phyloP scores from a whole-genome alignment of 2,888 invertebrate genomes.

The Andrena fulva region DNA sequence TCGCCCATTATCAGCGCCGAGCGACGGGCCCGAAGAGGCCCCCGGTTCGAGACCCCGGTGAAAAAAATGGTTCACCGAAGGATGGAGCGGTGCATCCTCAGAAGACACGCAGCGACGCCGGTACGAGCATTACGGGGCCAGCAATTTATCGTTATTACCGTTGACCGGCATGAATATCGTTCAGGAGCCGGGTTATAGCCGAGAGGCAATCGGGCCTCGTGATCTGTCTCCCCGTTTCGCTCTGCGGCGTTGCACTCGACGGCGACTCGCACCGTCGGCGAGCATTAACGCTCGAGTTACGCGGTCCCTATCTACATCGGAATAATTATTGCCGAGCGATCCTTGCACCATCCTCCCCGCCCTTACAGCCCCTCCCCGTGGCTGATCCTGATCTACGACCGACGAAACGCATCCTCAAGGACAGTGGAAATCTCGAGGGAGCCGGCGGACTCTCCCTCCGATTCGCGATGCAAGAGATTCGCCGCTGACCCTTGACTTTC shows the following conservation, averaged over 20 bases:
- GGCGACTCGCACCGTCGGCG: constrained; percentile 59
- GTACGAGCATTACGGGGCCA: constrained; percentile 72
- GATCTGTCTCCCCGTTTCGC: constrained; percentile 64
- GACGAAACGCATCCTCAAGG: constrained; percentile 62
- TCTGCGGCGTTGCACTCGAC: constrained; percentile 46
- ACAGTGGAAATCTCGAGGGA: constrained; percentile 34
- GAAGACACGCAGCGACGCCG: constrained; percentile 59
- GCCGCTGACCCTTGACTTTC: constrained; percentile 24
- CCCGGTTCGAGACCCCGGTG: not conserved
- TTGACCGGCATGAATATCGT: constrained; percentile 80
- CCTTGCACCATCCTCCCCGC: constrained; percentile 42
- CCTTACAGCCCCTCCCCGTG: not conserved
- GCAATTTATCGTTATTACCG: constrained; percentile 81
- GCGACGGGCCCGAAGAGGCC: not conserved
- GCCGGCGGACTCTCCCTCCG: not conserved
- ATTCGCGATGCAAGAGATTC: constrained; percentile 16
- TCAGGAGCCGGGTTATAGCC: constrained; percentile 70
- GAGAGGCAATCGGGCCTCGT: constrained; percentile 53
- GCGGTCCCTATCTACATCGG: constrained; percentile 81
- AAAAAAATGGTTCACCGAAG: constrained; percentile 17
- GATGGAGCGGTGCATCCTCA: constrained; percentile 23
- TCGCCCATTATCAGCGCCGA: not conserved
- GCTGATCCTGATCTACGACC: constrained; percentile 65
- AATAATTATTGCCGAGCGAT: constrained; percentile 80
- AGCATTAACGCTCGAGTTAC: constrained; percentile 82